These are phyloP conservation scores for Caenorhabditis sp. DNA, from an alignment of 2,888 invertebrate species.

Conservation along the genomic window DNA sequence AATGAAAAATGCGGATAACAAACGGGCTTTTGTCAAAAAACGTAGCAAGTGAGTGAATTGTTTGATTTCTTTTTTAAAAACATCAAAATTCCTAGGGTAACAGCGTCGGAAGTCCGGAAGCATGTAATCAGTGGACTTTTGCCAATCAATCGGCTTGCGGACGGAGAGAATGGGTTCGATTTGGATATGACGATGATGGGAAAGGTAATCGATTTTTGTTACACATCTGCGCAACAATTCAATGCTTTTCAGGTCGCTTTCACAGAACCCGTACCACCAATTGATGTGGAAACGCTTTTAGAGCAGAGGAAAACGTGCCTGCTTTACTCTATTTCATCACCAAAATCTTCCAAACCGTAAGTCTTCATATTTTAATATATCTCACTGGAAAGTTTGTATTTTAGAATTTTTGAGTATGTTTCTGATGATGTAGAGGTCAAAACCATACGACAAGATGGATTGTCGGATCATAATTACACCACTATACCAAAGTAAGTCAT, in stretches of 20 bases:
- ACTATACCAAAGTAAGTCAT: slow-evolving; percentile 46
- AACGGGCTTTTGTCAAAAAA: slow-evolving; percentile 63
- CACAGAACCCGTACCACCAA: slow-evolving; percentile 60
- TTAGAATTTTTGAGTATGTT: slow-evolving; percentile 75
- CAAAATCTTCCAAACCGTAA: slow-evolving; percentile 58
- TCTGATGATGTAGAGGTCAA: slow-evolving; percentile 79
- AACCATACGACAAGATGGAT: slow-evolving; percentile 54
- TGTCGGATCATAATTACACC: slow-evolving; percentile 57
- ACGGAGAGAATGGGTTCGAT: slow-evolving; percentile 50
- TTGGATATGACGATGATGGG: slow-evolving; percentile 51
- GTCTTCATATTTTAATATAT: neutral
- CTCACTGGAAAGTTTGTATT: neutral
- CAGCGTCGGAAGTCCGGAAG: slow-evolving; percentile 57
- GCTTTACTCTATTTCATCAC: slow-evolving; percentile 61
- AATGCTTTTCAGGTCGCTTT: slow-evolving; percentile 23
- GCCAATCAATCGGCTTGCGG: slow-evolving; percentile 47
- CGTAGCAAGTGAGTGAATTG: slow-evolving; percentile 54
- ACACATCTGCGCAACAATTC: slow-evolving; percentile 31
- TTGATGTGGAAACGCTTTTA: slow-evolving; percentile 57
- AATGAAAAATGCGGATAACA: slow-evolving; percentile 46
- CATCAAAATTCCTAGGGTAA: slow-evolving; percentile 40
- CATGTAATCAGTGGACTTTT: slow-evolving; percentile 62
- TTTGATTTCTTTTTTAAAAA: neutral
- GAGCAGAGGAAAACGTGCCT: slow-evolving; percentile 62
- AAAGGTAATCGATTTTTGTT: slow-evolving; percentile 46